Evolutionary conservation across 2,888 invertebrate genomes (phyloP).

Genomic region (Muschampia staudingeri): DNA sequence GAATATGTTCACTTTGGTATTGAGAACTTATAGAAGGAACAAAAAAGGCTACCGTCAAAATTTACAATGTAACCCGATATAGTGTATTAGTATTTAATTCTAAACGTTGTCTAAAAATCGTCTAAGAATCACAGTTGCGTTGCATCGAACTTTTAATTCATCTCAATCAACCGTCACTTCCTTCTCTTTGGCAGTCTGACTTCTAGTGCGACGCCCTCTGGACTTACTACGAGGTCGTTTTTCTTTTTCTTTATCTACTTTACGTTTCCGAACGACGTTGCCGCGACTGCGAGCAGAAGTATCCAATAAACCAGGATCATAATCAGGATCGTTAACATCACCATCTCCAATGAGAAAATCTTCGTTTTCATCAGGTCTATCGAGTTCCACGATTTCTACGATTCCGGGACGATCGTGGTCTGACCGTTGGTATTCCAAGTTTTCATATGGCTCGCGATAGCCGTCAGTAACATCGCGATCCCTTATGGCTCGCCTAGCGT

Average conservation of each 20-base stretch:
- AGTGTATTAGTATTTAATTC: slow-evolving; percentile 64
- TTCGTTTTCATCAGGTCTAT: slow-evolving; percentile 71
- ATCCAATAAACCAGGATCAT: slow-evolving; percentile 73
- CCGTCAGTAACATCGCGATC: slow-evolving; percentile 83
- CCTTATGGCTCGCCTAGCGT: slow-evolving; percentile 75
- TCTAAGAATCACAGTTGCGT: slow-evolving; percentile 83
- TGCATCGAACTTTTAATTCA: slow-evolving; percentile 66
- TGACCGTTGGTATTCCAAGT: slow-evolving; percentile 80
- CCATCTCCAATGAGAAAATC: slow-evolving; percentile 75
- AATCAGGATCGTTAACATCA: slow-evolving; percentile 81
- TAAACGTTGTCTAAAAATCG: slow-evolving; percentile 76
- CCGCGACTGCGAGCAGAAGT: slow-evolving; percentile 84
- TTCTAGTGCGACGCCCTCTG: slow-evolving; percentile 85
- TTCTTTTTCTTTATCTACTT: slow-evolving; percentile 78
- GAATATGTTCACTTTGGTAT: slow-evolving; percentile 40
- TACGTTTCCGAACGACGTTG: slow-evolving; percentile 83
- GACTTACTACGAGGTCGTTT: slow-evolving; percentile 83
- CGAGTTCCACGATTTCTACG: slow-evolving; percentile 85
- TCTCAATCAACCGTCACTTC: slow-evolving; percentile 81
- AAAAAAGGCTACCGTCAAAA: slow-evolving; percentile 38
- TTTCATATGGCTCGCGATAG: slow-evolving; percentile 78
- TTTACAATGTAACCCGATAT: slow-evolving; percentile 31
- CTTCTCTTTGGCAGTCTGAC: slow-evolving; percentile 80
- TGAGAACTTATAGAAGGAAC: slow-evolving; percentile 24
- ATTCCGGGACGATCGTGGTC: slow-evolving; percentile 76